Evolutionary conservation across 2,888 invertebrate species (phyloP).

Genomic region (Coleophora flavipennella): DNA sequence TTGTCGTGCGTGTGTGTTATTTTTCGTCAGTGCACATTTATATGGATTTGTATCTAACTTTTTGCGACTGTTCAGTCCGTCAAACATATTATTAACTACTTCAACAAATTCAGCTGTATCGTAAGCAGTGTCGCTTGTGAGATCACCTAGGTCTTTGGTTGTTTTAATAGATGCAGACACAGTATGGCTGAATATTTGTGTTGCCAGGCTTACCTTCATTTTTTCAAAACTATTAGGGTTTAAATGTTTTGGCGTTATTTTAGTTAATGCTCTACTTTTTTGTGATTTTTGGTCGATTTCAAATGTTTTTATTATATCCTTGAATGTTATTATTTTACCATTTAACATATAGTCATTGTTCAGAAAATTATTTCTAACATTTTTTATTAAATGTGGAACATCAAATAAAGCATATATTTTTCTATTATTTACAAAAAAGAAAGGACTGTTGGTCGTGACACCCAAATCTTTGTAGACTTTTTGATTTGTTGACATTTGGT

Average conservation of each 20-base stretch:
- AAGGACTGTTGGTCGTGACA: constrained; percentile 4
- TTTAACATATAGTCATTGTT: constrained; percentile 2
- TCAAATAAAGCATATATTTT: constrained; percentile 11
- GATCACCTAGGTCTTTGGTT: constrained; percentile 2
- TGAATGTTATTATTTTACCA: too few species aligned
- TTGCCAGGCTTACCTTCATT: constrained; percentile 10
- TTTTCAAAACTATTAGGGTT: constrained; percentile 10
- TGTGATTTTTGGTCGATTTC: too few species aligned
- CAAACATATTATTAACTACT: constrained; percentile 6
- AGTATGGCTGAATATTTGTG: constrained; percentile 12
- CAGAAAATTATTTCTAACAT: constrained; percentile 12
- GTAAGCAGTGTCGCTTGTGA: constrained; percentile 10
- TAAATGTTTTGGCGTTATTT: constrained; percentile 3
- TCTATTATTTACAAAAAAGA: constrained; percentile 5
- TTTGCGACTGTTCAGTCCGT: constrained; percentile 3
- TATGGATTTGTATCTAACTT: constrained; percentile 7
- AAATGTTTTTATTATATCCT: constrained; percentile 4
- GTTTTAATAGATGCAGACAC: constrained; percentile 10
- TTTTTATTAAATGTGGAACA: constrained; percentile 13
- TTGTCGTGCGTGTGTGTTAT: background rate
- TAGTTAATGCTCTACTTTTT: constrained; percentile 5
- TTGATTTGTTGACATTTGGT: constrained; percentile 12
- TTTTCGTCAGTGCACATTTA: constrained; percentile 3
- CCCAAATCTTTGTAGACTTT: constrained; percentile 9
- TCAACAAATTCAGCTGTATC: constrained; percentile 9